Base-by-base conservation (phyloP, 2,113 vertebrate species). In the Xyliphius kryptos region DNA sequence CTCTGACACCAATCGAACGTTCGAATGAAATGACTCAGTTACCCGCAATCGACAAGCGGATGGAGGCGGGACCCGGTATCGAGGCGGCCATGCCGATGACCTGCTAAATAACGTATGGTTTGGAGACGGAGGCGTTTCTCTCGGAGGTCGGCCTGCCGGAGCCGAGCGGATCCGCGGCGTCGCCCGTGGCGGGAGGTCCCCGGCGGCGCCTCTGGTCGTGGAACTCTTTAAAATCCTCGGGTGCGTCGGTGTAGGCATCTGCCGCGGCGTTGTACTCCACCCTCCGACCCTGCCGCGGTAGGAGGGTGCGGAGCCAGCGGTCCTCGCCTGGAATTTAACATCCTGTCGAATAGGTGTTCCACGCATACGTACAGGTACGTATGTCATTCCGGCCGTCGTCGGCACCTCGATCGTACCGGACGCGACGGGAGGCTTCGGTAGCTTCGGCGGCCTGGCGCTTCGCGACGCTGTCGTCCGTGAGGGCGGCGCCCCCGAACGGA, bases 391-490 rank as follows among this genome's bases (percentile, higher is more conserved):
- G n/a, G n/a, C n/a, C n/a, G n/a, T n/a, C n/a, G n/a, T n/a, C n/a
- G n/a, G n/a, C n/a, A 89, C 88, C 88, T 83, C 89, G 88, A 54
- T 90, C 88, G 56, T 86, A 90, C 21, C 89, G 88, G 50, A 89
- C 83, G 43, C 87, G 87, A 67, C 89, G 79, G 0, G 76, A 66
- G 6, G 83, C 88, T 69, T 67, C 77, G 14, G 75, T 75, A 20
- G 89, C 68, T 41, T 81, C 88, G 12, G 86, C 87, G 19, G 86
- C 88, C 71, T 89, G 89, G 67, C 77, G 80, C 70, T 88, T 90
- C 41, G 89, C 14, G 9, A 90, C 69, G n/a, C 86, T 85, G 71
- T 90, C 86, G 47, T 90, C 89, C 89, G 90, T 90, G 15, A 90
- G 59, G 7, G 89, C 84, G 0, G 86, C 86, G 0, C 83, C 88